These are phyloP conservation scores for Brachionus koreanus DNA, from an alignment of 1,140 invertebrate genomes.

Conservation along the genomic window DNA sequence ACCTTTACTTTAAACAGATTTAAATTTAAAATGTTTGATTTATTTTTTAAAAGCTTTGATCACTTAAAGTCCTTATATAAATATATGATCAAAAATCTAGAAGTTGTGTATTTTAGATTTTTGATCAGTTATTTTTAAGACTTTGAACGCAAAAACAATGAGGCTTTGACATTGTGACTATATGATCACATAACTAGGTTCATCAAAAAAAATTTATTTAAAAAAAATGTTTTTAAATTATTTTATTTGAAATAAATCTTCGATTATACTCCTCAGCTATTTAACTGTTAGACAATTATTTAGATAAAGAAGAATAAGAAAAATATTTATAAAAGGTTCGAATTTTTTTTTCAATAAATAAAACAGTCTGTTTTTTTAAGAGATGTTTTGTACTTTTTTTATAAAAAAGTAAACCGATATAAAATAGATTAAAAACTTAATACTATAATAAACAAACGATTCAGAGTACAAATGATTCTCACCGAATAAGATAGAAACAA, in stretches of 20 bases:
- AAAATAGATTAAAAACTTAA: neutral
- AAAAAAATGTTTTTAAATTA: neutral
- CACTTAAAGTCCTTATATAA: too few relatives aligned
- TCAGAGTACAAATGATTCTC: neutral
- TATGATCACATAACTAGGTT: too few relatives aligned
- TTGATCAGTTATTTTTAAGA: too few relatives aligned
- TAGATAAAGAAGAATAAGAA: neutral
- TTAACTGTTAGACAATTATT: neutral
- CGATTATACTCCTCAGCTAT: conserved; percentile 1
- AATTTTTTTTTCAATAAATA: neutral
- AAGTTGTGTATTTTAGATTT: too few relatives aligned
- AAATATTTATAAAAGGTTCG: neutral
- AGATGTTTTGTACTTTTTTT: neutral
- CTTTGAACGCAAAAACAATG: too few relatives aligned
- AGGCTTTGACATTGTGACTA: too few relatives aligned
- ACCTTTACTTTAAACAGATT: too few relatives aligned
- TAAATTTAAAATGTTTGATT: too few relatives aligned
- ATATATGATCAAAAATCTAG: too few relatives aligned
- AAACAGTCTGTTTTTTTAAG: neutral
- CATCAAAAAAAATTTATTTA: neutral
- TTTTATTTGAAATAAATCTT: conserved; percentile 26
- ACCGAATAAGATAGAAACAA: neutral
- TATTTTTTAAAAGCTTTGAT: too few relatives aligned
- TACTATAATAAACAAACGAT: neutral
- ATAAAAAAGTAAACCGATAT: conserved; percentile 4